Evolutionary conservation across 2,113 vertebrate genomes (phyloP).

Genomic region (Heterochromis multidens): DNA sequence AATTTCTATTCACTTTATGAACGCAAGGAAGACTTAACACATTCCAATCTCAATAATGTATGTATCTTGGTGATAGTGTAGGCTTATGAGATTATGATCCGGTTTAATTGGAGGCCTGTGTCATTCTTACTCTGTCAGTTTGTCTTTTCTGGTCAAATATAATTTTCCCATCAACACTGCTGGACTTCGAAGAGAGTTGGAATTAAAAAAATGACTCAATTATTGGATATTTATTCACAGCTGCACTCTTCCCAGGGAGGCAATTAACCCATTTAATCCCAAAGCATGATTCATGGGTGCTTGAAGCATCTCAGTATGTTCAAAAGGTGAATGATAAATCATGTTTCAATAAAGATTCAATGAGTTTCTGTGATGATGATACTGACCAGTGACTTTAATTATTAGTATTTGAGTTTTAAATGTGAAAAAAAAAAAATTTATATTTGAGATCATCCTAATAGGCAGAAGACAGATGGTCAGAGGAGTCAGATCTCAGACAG

Average conservation of each 20-base stretch:
- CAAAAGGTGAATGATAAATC: conserved; percentile 12
- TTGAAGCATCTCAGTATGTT: background rate
- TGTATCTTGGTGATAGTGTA: conserved; percentile 34
- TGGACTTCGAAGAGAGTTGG: conserved; percentile 25
- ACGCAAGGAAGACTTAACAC: conserved; percentile 19
- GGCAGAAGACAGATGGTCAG: background rate
- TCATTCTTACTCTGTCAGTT: conserved; percentile 38
- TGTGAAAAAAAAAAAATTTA: no score
- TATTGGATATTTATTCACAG: conserved; percentile 59
- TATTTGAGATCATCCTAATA: background rate
- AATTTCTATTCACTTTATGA: conserved; percentile 32
- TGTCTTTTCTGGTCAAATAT: conserved; percentile 56
- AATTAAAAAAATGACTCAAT: conserved; percentile 64
- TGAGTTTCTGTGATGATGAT: background rate
- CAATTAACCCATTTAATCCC: conserved; percentile 39
- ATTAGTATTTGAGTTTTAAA: no score
- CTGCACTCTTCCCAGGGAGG: conserved; percentile 38
- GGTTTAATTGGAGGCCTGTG: conserved; percentile 57
- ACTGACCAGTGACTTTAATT: background rate
- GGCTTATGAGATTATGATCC: conserved; percentile 49
- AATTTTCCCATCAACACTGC: conserved; percentile 55
- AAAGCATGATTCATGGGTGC: conserved; percentile 13
- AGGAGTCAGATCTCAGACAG: background rate
- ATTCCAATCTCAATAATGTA: conserved; percentile 59
- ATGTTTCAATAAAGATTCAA: background rate